Conservation (phyloP, 2,797 vertebrate genomes). For the Hippocampus kuda region DNA sequence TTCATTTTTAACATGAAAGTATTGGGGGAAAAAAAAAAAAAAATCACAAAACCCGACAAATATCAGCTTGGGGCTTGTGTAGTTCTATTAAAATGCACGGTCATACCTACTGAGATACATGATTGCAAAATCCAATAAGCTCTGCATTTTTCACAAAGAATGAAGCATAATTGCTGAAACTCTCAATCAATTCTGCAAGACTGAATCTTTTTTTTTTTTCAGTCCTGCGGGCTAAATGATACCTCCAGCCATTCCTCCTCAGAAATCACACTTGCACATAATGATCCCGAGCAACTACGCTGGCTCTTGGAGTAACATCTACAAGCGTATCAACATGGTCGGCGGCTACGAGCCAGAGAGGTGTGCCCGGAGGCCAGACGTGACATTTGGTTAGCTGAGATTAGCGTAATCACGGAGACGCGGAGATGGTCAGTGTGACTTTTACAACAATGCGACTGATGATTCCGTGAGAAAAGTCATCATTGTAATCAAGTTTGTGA, state of each 20-base stretch:
- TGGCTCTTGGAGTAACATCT: conserved; percentile 60
- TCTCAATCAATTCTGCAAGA: conserved; percentile 60
- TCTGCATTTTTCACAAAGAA: conserved; percentile 55
- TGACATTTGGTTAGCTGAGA: conserved; percentile 69
- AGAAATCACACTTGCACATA: conserved; percentile 67
- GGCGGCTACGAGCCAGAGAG: conserved; percentile 35
- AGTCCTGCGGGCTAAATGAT: conserved; percentile 57
- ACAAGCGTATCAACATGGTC: conserved; percentile 49
- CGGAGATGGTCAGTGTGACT: conserved; percentile 60
- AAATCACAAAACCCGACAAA: conserved; percentile 1
- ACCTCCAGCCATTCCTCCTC: conserved; percentile 53
- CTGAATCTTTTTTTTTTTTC: conserved; percentile 42
- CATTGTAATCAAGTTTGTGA: conserved; percentile 60
- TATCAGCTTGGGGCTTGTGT: conserved; percentile 20
- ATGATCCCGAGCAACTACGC: conserved; percentile 62
- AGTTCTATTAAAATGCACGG: conserved; percentile 31
- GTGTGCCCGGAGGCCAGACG: conserved; percentile 53
- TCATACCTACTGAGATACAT: conserved; percentile 14
- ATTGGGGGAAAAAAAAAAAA: no score
- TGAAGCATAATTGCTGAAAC: conserved; percentile 60
- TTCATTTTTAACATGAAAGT: no score
- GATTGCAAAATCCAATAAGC: conserved; percentile 35
- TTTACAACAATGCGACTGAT: conserved; percentile 68
- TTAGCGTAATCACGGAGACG: conserved; percentile 70
- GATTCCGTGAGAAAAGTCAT: conserved; percentile 56